Evolutionary conservation across 2,113 vertebrate genomes (phyloP), one percentile per base, ranked within the genome.

Genomic region (Andinoacara biseriatus): DNA sequence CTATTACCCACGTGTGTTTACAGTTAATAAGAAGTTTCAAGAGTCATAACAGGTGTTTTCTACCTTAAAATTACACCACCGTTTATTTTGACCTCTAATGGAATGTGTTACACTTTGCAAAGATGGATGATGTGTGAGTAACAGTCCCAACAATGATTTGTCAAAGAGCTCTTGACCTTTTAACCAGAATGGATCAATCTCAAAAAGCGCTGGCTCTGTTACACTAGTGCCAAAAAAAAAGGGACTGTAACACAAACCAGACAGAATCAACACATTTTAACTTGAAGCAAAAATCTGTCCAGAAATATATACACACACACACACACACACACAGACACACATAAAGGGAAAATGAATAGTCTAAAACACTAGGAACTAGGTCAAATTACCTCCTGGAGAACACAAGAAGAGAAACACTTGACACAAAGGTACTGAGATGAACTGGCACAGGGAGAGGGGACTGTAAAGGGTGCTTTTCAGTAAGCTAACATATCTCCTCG

Each of bases 331-430:
- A 46, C 43, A 46, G 1, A 5, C 13, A 46, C 43, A 46, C 43
- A 0, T 13, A 17, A 1, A 6, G 26, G 26, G 6, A 54, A 72
- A 52, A 52, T 43, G 43, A 17, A 52, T 24, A 72, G 46, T 72
- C 2, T 52, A 67, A 46, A 1, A 4, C 46, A 72, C 67, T 52
- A n/a, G 26, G 18, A 54, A 72, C 17, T 72, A 72, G 67, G 67
- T 72, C 67, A 72, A 72, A 54, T 54, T 14, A 72, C 26, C 67
- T 72, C 67, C 43, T 54, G 46, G 6, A 72, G 46, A 72, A 72
- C 65, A 72, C 65, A 72, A n/a, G 65, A 5, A 46, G 43, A 46
- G 43, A n/a, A 52, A 72, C 46, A 7, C 46, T 72, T 52, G 46
- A 72, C 65, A 52, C 67, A 72, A 72, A 72, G 26, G 10, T 52